Percentiles rank a stretch among this genome's conserved stretches.
phyloP scores from a whole-genome alignment of 2,888 invertebrate species.

The Leptopterna dolabrata region DNA sequence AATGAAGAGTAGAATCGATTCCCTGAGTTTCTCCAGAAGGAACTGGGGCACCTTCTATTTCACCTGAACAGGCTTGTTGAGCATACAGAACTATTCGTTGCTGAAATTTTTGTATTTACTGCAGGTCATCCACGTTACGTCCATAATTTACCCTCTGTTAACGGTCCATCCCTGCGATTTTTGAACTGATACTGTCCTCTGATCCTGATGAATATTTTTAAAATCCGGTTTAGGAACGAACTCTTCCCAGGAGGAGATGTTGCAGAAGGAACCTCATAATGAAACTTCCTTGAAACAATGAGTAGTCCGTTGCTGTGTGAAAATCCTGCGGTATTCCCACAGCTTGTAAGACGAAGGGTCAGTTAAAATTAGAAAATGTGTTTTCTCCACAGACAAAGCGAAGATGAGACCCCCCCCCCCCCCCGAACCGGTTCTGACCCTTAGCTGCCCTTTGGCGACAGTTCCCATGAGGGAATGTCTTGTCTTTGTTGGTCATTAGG shows the following conservation, averaged over 20 bases:
- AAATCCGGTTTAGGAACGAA: not conserved
- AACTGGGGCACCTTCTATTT: too few relatives aligned
- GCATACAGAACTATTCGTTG: too few relatives aligned
- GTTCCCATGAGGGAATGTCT: not conserved
- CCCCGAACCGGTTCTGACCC: conserved; percentile 44
- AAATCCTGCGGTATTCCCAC: not conserved
- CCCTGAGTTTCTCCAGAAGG: too few relatives aligned
- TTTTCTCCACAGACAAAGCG: not conserved
- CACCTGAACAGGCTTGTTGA: too few relatives aligned
- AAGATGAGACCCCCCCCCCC: conserved; percentile 30
- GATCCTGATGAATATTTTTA: not conserved
- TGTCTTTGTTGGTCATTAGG: conserved; percentile 15
- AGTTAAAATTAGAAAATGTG: conserved; percentile 12
- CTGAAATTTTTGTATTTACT: too few relatives aligned
- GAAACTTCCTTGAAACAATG: not conserved
- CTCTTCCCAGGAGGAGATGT: not conserved
- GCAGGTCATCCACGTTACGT: too few relatives aligned
- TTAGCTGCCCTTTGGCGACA: not conserved
- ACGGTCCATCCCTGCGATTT: too few relatives aligned
- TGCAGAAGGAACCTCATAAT: too few relatives aligned
- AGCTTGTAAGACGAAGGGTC: not conserved
- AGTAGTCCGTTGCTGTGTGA: not conserved
- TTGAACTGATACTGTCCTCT: not conserved
- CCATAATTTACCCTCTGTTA: too few relatives aligned
- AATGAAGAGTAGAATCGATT: too few relatives aligned